Percentiles rank a stretch among this genome's conserved stretches.
These are phyloP conservation scores for Basileuterus tristriatus DNA, from an alignment of 2,797 vertebrate species.

Conservation along the genomic window DNA sequence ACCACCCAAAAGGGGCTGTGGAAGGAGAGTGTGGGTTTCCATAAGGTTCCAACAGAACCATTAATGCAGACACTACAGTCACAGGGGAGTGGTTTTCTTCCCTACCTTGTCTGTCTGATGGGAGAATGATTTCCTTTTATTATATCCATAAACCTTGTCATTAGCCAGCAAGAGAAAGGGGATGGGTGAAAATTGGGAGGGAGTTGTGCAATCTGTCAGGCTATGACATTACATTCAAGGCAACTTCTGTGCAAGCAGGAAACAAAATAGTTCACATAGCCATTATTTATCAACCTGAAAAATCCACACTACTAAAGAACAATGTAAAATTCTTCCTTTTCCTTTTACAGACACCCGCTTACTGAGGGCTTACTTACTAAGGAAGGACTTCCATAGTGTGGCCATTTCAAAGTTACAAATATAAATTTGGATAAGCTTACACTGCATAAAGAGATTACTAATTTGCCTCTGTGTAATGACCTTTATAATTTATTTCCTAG, in stretches of 20 bases:
- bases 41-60: neutral
- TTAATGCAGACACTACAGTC: neutral
- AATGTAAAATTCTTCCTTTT: neutral
- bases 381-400: fast-evolving
- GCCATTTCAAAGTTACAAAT: neutral
- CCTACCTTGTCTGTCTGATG: neutral
- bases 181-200: neutral
- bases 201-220: neutral
- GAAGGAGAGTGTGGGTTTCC: neutral
- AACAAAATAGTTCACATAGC: neutral
- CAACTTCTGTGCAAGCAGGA: neutral
- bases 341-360: neutral
- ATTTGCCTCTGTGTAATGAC: neutral
- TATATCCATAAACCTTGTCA: fast-evolving
- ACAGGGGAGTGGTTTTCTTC: neutral
- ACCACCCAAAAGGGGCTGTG: neutral
- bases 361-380: neutral
- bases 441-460: neutral
- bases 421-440: neutral
- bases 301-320: neutral
- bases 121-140: neutral
- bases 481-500: neutral
- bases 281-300: neutral
- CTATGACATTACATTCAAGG: neutral
- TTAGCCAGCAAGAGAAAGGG: neutral